These are phyloP conservation scores for Thamnophis sirtalis DNA, from an alignment of 2,113 vertebrate genomes.

Conservation along the genomic window DNA sequence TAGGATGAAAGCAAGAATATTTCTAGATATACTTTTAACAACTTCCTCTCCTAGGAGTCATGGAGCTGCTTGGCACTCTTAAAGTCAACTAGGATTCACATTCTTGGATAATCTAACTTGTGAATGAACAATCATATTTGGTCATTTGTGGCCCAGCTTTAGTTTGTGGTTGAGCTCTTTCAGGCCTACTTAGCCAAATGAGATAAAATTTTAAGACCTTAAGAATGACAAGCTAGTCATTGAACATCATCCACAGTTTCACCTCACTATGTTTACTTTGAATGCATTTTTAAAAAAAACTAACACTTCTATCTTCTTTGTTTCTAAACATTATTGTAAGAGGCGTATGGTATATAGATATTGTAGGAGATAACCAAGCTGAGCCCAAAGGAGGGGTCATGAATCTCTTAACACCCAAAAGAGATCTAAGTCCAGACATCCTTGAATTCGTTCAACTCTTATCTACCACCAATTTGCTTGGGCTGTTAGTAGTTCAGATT, in stretches of 20 bases:
- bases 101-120: neutral
- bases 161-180: neutral
- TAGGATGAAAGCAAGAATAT: neutral
- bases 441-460: neutral
- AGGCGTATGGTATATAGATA: neutral
- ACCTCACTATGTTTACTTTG: neutral
- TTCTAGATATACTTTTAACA: neutral
- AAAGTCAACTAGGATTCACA: neutral
- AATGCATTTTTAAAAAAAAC: neutral
- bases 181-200: neutral
- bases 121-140: neutral
- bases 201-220: neutral
- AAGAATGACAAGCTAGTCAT: neutral
- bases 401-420: neutral
- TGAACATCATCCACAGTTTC: neutral
- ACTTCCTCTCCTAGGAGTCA: neutral
- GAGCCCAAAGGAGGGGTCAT: neutral
- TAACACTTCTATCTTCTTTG: neutral
- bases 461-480: neutral
- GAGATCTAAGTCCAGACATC: neutral
- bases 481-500: neutral
- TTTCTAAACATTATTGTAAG: neutral
- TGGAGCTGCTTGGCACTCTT: neutral
- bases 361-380: neutral
- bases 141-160: neutral